Evolutionary conservation across 2,113 vertebrate species (phyloP).

Genomic region (Chaenogobius annularis): DNA sequence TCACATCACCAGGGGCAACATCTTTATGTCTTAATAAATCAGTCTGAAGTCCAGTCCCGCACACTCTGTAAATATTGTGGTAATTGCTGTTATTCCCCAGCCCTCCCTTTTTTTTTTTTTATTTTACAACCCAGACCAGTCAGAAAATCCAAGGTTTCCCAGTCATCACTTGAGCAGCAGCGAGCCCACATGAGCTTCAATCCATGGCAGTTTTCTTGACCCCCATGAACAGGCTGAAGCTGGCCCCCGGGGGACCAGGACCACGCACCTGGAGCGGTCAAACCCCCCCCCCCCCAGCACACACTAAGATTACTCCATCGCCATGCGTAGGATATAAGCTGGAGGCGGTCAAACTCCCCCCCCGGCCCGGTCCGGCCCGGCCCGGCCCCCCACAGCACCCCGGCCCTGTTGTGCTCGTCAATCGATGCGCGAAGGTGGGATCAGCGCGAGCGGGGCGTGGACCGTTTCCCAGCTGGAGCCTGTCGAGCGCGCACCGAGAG

Average conservation of each 20-base stretch:
- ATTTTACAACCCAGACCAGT: neutral
- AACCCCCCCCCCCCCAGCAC: no score
- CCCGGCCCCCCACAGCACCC: neutral
- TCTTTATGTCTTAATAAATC: neutral
- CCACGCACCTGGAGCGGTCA: neutral
- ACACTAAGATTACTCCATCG: no score
- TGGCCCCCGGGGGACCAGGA: neutral
- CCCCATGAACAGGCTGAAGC: no score
- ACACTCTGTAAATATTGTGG: neutral
- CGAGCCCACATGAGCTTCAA: no score
- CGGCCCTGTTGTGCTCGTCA: constrained; percentile 48
- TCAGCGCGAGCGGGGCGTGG: constrained; percentile 64
- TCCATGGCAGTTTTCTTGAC: no score
- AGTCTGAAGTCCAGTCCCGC: neutral
- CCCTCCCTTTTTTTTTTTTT: neutral
- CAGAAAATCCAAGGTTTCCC: neutral
- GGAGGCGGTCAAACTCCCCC: no score
- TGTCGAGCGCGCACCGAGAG: constrained; percentile 30
- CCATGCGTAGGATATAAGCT: no score
- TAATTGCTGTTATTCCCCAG: neutral
- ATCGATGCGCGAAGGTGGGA: constrained; percentile 62
- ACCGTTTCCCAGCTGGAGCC: constrained; percentile 70
- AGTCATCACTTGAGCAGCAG: no score
- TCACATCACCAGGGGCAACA: neutral
- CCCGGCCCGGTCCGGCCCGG: no score